Base-by-base conservation (phyloP, 2,888 invertebrate genomes). In the Drosophila pseudotakahashii region DNA sequence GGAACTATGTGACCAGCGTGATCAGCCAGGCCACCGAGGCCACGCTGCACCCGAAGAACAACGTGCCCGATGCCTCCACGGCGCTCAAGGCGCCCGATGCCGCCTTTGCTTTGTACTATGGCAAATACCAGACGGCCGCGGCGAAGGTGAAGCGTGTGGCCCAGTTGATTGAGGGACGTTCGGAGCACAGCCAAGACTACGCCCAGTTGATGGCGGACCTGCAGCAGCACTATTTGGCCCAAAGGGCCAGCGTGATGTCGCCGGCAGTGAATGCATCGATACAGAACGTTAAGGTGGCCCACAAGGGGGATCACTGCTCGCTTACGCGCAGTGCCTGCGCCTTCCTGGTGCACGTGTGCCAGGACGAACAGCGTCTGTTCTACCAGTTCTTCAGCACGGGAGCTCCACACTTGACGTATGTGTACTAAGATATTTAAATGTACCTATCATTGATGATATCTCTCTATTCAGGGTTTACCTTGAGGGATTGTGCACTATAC, bases 41-140 rank as follows among this genome's bases (percentile, higher is more conserved):
- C 87, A 95, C 95, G 1, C 82, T 94, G 9, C 93, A 93, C 62
- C 93, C 92, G 19, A 71, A 73, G 0, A 90, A 90, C 50, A 82
- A 75, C 19, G 14, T 51, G 4, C 57, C 59, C 14, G 79, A 79
- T 16, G 60, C 82, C 23, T 66, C 67, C 2, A 41, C 16, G 6
- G 57, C 89, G 19, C 41, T 84, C 1, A 79, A 81, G 9, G 93
- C 94, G 13, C 89, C 90, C 0, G 95, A 96, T 80, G 94, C 95
- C 0, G 95, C 96, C 34, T 96, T 95, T 93, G 98, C 96, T 50
- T 94, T 94, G 37, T 98, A 97, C 89, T 99, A 99, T 89, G 98
- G 98, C 0, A 97, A 98, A 92, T 99, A 99, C 91, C 97, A 98
- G 91, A 96, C 97, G 0, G 96, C 97, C n/a, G 96, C 98, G 0